Evolutionary conservation across 2,113 vertebrate genomes (phyloP), one percentile per base, ranked within the genome.

Genomic region (Brienomyrus brachyistius): DNA sequence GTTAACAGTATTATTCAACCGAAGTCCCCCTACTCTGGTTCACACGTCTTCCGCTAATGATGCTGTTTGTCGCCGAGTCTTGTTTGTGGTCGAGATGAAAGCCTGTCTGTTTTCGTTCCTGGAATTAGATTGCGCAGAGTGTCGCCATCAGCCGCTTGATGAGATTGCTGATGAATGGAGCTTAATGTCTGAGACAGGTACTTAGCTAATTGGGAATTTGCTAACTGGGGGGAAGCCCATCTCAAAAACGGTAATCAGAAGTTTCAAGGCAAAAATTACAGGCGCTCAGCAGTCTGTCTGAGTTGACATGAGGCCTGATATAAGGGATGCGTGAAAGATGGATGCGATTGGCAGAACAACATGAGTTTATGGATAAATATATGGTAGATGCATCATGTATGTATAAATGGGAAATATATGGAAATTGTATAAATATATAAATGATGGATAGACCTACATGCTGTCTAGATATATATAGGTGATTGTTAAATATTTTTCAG

Each of bases 181-280:
- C 87, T n/a, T 45, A 45, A 51, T 62, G 87, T 27, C 87, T 27
- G 54, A 66, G 87, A 88, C 87, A 88, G 56, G 87, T 88, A 62
- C 56, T 88, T 66, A 88, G 54, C 87, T 88, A 59, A 59, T 43
- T 66, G 35, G 54, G 87, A 88, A 62, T 88, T 88, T 88, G 54
- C 87, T 88, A 66, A 88, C 54, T 66, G 87, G 31, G 87, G 87
- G 59, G 45, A 88, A 47, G 2, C 40, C 40, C 54, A 45, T 88
- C 54, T 66, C 59, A 35, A 66, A 66, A 47, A 35, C 31, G 21
- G 87, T 62, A 45, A 59, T 88, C 87, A 62, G 40, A 66, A 88
- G 54, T 66, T 40, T 31, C 87, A 43, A 47, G 35, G 17, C 35
- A 62, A 62, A 87, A 87, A 56, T 40, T 45, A 84, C 45, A 47